Evolutionary conservation across 2,888 invertebrate species (phyloP), one percentile per base, ranked within the genome.

Genomic region (Bellardia pandia): DNA sequence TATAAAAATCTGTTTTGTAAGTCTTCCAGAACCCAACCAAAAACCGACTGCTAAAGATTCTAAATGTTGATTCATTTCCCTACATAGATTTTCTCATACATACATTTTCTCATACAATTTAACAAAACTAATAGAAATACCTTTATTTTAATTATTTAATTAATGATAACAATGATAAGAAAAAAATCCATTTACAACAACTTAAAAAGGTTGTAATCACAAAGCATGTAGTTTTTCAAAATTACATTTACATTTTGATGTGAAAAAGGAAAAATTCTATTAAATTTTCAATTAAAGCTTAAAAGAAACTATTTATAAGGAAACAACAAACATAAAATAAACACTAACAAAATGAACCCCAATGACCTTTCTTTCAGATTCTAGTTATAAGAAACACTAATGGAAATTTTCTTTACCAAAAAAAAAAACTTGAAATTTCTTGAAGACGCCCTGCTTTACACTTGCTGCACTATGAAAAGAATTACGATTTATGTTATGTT

Each of bases 341-440:
- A 85, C 48, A 11, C 66, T 68, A 60, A 62, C 56, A 80, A 82
- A 68, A 78, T 86, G 83, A 86, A 74, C 78, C 62, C 23, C n/a
- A 75, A 40, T 80, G 69, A 85, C 79, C 85, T 53, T 37, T 23
- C 23, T 23, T 23, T 23, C 23, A 23, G 23, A 1, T 23, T 23
- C 23, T 37, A 66, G 60, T 3, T 1, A 30, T 68, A 51, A 42
- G 45, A 64, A 85, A 62, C 8, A 42, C 42, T 75, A 69, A 75
- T 76, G 64, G 45, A 64, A 69, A 16, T 68, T 66, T 42, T 72
- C 11, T 42, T 37, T 37, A 58, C 40, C 13, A 1, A 40, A 62
- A 80, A 78, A 51, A 5, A 33, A 13, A 58, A 72, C 40, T 33
- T 33, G 14, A 13, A 13, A 82, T 79, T 79, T 85, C 48, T 75